Conservation (phyloP, 1,140 invertebrate genomes). For the Drosophila melanogaster region Release_6_plus_ISO1_MT NT_033777.3:31423001-31423500, state of each 20-base stretch:
- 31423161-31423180: conserved; percentile 36
- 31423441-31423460: background rate
- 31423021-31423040: conserved; percentile 8
- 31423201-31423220: conserved; percentile 1
- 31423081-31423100: conserved; percentile 45
- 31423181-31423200: conserved; percentile 13
- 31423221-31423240: background rate
- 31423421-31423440: conserved; percentile 11
- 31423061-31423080: conserved; percentile 59
- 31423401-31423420: background rate
- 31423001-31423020: background rate
- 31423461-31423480: background rate
- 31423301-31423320: conserved; percentile 10
- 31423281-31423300: conserved; percentile 21
- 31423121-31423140: conserved; percentile 26
- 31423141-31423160: conserved; percentile 30
- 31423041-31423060: conserved; percentile 4
- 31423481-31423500: background rate
- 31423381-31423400: conserved; percentile 7
- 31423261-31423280: conserved; percentile 10
- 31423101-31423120: conserved; percentile 40
- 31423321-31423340: conserved; percentile 27
- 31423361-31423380: conserved; percentile 10
- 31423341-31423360: conserved; percentile 36
- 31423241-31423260: conserved; percentile 25